phyloP scores from a whole-genome alignment of 2,113 vertebrate species.

The Macrotis lagotis region DNA sequence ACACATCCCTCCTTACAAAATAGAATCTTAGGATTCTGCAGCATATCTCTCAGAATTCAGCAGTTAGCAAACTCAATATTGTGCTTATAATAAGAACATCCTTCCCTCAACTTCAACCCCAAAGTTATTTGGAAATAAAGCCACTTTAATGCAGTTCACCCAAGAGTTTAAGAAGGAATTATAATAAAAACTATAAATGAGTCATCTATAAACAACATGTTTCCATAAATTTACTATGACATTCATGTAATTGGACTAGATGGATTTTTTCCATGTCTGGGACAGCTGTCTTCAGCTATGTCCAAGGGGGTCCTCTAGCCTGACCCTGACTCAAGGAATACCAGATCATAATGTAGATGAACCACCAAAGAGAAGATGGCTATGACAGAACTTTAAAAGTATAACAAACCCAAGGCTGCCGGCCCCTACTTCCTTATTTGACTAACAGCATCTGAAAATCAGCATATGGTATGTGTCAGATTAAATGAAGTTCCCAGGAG shows the following conservation, averaged over 20 bases:
- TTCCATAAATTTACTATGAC: background rate
- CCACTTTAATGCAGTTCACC: background rate
- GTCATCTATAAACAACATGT: background rate
- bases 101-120: background rate
- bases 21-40: background rate
- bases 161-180: background rate
- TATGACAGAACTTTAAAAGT: background rate
- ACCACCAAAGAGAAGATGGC: background rate
- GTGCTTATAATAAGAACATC: background rate
- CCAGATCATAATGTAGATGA: background rate
- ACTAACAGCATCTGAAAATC: background rate
- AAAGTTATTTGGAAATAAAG: background rate
- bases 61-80: background rate
- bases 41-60: background rate
- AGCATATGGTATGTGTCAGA: slow-evolving; percentile 6
- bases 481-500: background rate
- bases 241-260: background rate
- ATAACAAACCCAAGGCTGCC: background rate
- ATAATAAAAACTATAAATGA: background rate
- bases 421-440: background rate
- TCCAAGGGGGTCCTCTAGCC: background rate
- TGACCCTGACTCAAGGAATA: background rate
- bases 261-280: background rate
- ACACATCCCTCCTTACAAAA: background rate
- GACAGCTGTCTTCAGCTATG: background rate